phyloP scores from a whole-genome alignment of 1,140 invertebrate species.

The Drosophila serrata region DNA sequence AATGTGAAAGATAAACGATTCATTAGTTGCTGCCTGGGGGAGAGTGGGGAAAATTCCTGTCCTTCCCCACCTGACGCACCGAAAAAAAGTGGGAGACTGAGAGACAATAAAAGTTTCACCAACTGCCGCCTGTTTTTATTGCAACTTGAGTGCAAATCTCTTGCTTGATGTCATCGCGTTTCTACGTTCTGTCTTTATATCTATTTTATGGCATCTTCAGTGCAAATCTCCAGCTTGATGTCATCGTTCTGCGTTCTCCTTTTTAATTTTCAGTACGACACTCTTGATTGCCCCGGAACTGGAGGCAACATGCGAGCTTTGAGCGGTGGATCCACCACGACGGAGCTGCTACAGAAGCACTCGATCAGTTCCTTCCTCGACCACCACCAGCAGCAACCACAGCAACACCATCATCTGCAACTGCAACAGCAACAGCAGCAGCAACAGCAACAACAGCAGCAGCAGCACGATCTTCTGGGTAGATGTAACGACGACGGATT shows the following conservation, averaged over 20 bases:
- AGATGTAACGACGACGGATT: conserved; percentile 66
- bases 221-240: conserved; percentile 38
- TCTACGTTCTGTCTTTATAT: conserved; percentile 1
- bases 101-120: conserved; percentile 55
- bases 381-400: conserved; percentile 68
- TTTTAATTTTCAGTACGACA: conserved; percentile 66
- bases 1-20: conserved; percentile 82
- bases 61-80: conserved; percentile 15
- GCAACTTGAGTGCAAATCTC: conserved; percentile 53
- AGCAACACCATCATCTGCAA: conserved; percentile 39
- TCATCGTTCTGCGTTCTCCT: conserved; percentile 3
- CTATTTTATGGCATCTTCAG: conserved; percentile 57
- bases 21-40: conserved; percentile 65
- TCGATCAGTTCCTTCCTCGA: conserved; percentile 86
- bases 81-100: conserved; percentile 7
- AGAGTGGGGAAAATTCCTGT: not conserved
- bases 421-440: conserved; percentile 45
- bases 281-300: conserved; percentile 59
- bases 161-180: conserved; percentile 26
- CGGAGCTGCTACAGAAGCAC: conserved; percentile 86
- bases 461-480: conserved; percentile 52
- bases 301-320: conserved; percentile 69
- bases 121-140: conserved; percentile 59
- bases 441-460: conserved; percentile 41
- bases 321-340: conserved; percentile 59